These are phyloP conservation scores for Porites divaricata DNA, from an alignment of 92 coral and sea anemone genomes.

Conservation along the genomic window DNA sequence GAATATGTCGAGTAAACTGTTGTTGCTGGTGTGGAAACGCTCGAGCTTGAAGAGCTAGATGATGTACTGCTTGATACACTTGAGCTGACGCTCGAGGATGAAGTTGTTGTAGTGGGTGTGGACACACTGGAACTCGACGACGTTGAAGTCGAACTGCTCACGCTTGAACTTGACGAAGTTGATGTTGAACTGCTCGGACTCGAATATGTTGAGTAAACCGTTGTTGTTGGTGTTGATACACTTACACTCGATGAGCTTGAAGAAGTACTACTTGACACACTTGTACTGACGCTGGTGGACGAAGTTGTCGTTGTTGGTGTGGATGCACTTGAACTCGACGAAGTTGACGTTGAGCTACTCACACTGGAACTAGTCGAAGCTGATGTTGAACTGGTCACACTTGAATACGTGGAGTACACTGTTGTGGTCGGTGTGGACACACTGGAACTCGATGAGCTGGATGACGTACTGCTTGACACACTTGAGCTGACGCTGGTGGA, in stretches of 20 bases:
- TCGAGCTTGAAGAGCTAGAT: too few species aligned
- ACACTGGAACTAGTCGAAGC: slow-evolving; percentile 12
- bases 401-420: neutral
- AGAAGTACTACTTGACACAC: neutral
- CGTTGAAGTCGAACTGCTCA: slow-evolving; percentile 1
- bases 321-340: neutral
- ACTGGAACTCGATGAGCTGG: slow-evolving; percentile 4
- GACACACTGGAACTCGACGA: neutral
- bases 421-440: slow-evolving; percentile 3
- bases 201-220: slow-evolving; percentile 2
- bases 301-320: neutral
- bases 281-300: neutral
- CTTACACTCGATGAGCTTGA: neutral
- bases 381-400: slow-evolving; percentile 13
- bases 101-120: neutral
- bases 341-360: slow-evolving; percentile 1
- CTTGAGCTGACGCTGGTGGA: neutral
- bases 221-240: neutral
- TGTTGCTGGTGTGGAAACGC: too few species aligned
- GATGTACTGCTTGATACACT: too few species aligned
- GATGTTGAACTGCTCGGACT: neutral
- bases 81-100: too few species aligned
- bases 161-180: neutral
- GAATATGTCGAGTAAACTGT: too few species aligned
- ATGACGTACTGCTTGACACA: slow-evolving; percentile 16